A percentile compares a stretch with the other conserved stretches of the same genome.
Evolutionary conservation across 2,113 vertebrate species (phyloP).

Genomic region (Ceuthmochares aereus): DNA sequence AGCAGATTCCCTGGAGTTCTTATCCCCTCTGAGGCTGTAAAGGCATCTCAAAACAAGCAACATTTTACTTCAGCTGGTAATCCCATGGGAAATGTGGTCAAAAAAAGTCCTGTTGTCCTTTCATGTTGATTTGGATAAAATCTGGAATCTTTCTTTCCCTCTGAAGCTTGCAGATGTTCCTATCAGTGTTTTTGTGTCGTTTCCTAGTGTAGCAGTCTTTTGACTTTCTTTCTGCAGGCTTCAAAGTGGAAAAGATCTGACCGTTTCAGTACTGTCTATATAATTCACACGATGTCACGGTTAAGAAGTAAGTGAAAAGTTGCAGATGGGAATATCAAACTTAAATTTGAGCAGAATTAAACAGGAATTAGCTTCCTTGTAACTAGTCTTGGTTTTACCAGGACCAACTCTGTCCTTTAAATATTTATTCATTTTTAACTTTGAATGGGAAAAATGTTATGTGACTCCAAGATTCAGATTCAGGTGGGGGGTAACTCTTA

Average conservation of each 20-base stretch:
- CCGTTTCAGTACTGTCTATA: neutral
- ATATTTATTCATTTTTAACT: conserved; percentile 45
- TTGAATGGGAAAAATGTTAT: neutral
- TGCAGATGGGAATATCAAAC: neutral
- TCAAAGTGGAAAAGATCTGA: neutral
- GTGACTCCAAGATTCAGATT: neutral
- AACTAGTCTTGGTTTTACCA: conserved; percentile 34
- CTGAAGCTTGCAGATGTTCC: conserved; percentile 42
- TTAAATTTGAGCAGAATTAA: conserved; percentile 16
- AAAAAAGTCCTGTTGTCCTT: neutral
- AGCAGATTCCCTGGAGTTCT: conserved; percentile 10
- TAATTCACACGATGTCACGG: neutral
- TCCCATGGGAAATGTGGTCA: conserved; percentile 22
- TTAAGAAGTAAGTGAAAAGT: neutral
- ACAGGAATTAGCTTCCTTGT: conserved; percentile 2
- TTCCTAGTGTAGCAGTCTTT: neutral
- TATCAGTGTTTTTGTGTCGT: neutral
- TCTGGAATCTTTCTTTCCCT: conserved; percentile 3
- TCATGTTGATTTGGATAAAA: conserved; percentile 32
- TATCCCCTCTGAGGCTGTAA: neutral
- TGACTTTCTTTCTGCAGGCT: conserved; percentile 37
- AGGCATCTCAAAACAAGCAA: conserved; percentile 44
- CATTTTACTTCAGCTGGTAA: conserved; percentile 19
- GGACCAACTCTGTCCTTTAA: conserved; percentile 6
- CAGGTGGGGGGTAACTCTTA: neutral